Percentiles rank a stretch among this genome's conserved stretches.
These are phyloP conservation scores for Trochalopteron elliotii DNA, from an alignment of 2,113 vertebrate genomes.

Conservation along the genomic window DNA sequence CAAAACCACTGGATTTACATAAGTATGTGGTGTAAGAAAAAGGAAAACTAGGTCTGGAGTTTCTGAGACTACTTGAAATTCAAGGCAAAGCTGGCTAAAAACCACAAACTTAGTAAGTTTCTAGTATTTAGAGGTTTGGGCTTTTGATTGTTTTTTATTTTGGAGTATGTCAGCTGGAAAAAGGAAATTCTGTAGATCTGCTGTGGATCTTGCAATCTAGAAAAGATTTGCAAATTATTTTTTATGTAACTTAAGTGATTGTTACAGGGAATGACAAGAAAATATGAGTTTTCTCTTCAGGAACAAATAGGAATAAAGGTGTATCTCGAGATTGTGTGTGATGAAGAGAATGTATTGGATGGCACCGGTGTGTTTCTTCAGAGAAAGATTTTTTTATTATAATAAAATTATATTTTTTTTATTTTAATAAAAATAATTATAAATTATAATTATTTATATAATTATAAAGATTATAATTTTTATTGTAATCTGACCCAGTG, in stretches of 20 bases:
- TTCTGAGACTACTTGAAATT: conserved; percentile 2
- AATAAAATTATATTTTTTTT: too few species aligned
- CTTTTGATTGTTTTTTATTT: neutral
- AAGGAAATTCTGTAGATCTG: neutral
- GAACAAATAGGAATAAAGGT: neutral
- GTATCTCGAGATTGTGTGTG: neutral
- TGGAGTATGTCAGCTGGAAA: neutral
- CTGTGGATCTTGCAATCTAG: neutral
- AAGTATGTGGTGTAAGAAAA: neutral
- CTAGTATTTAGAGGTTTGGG: neutral
- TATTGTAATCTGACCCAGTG: neutral
- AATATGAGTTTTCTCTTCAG: neutral
- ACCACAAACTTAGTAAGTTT: neutral
- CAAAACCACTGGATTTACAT: neutral
- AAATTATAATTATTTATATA: too few species aligned
- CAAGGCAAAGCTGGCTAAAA: neutral
- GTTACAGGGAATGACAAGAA: neutral
- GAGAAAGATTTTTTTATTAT: neutral
- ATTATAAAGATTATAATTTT: too few species aligned
- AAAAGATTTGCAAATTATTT: neutral
- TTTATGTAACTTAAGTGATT: neutral
- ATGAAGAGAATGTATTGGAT: neutral
- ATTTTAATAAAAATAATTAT: too few species aligned
- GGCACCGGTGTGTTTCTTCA: neutral
- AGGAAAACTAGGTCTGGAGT: neutral